phyloP scores from a whole-genome alignment of 2,797 vertebrate species.

The Rhinoraja longicauda region DNA sequence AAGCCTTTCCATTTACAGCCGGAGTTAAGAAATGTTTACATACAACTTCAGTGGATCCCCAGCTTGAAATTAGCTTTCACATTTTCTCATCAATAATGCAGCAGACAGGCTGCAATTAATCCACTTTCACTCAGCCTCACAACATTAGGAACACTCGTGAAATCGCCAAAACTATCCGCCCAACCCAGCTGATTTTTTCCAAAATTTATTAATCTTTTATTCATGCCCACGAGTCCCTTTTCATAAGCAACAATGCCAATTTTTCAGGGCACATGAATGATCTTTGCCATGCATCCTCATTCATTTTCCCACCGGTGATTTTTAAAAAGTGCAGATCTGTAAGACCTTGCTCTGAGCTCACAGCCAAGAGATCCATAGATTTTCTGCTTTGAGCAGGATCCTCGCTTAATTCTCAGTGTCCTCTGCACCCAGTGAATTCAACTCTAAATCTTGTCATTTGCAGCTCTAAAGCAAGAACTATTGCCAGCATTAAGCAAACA shows the following conservation, averaged over 20 bases:
- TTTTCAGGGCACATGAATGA: background rate
- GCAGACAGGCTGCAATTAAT: background rate
- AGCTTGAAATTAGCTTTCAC: background rate
- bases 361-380: background rate
- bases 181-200: background rate
- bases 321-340: background rate
- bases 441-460: too few species aligned
- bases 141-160: background rate
- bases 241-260: background rate
- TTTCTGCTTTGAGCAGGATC: background rate
- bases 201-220: background rate
- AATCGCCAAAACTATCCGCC: background rate
- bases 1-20: background rate
- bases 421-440: background rate
- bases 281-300: background rate
- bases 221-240: background rate
- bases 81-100: conserved; percentile 2
- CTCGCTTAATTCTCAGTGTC: background rate
- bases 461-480: too few species aligned
- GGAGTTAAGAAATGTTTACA: background rate
- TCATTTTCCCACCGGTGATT: background rate
- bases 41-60: too few species aligned
- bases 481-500: too few species aligned
- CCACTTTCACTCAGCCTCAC: background rate
- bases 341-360: background rate